Evolutionary conservation across 2,113 vertebrate genomes (phyloP), one percentile per base, ranked within the genome.

Genomic region (Phalacrocorax pelagicus): DNA sequence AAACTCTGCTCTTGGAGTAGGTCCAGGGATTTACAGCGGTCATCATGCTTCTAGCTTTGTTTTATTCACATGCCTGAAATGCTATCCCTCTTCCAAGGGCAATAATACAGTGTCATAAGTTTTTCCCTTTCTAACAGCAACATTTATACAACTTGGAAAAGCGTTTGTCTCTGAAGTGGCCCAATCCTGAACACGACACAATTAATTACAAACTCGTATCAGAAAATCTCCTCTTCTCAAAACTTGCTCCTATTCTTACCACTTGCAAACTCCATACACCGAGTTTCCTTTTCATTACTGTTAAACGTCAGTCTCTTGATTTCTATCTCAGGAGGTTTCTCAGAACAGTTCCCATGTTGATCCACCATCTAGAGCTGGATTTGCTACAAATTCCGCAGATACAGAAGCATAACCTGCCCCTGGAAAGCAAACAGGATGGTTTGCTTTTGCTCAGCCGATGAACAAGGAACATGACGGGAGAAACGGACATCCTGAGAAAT

Each of bases 141-240:
- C 3, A 3, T 57, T 75, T 20, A 54, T 8, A 69, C 19, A 80
- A n/a, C 15, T 55, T 36, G 36, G 24, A 42, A 74, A 10, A 82
- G n/a, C 2, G 0, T 17, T 1, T 27, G 5, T 23, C 54, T 15
- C 44, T 75, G 26, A 83, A 69, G 15, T 8, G 11, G 16, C 6
- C 46, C 44, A 77, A 36, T 22, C 36, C 4, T 27, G 63, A 73
- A 78, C 70, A 5, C 10, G 3, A 80, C 20, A 62, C 19, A 63
- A 58, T 26, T 63, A 91, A 63, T 62, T 61, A 71, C 12, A n/a
- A 75, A 63, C 44, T 20, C 24, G 29, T 19, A 49, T 6, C 36
- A 81, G 52, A 87, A 65, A 62, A 87, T 36, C 20, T 34, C n/a
- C 21, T 51, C 52, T 62, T 44, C 71, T 59, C 49, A 61, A 55